Evolutionary conservation across 2,888 invertebrate genomes (phyloP).

Genomic region (Zaprionus lineosus): DNA sequence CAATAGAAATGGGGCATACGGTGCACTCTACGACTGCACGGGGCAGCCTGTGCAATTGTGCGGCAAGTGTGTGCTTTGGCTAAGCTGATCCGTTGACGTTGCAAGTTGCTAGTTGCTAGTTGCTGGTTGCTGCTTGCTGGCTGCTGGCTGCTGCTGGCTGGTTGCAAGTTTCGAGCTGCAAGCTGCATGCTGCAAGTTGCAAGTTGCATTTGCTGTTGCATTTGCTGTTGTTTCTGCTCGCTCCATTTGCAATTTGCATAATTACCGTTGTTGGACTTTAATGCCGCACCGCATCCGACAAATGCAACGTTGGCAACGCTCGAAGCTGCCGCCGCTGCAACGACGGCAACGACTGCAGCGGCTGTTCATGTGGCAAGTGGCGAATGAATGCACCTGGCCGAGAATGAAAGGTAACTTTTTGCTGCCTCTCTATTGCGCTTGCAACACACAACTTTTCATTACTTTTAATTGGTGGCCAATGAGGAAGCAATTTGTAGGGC

Average conservation of each 20-base stretch:
- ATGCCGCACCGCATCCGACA: conserved; percentile 68
- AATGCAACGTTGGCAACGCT: conserved; percentile 33
- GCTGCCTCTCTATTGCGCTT: too few species aligned
- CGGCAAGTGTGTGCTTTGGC: conserved; percentile 24
- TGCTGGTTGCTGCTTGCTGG: conserved; percentile 29
- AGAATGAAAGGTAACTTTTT: conserved; percentile 32
- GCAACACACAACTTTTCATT: conserved; percentile 71
- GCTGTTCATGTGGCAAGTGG: conserved; percentile 37
- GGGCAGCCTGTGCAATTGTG: conserved; percentile 7
- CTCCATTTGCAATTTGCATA: conserved; percentile 75
- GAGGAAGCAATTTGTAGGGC: conserved; percentile 77
- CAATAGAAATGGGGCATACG: conserved; percentile 24
- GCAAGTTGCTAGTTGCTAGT: conserved; percentile 23
- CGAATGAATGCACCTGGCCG: conserved; percentile 3
- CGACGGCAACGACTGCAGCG: conserved; percentile 5
- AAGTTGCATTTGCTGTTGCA: conserved; percentile 35
- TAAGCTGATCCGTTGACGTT: conserved; percentile 17
- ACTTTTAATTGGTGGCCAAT: conserved; percentile 75
- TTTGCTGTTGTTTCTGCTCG: conserved; percentile 27
- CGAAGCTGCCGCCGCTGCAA: background rate
- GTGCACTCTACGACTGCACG: background rate
- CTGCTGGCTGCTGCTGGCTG: conserved; percentile 17
- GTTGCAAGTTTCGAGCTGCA: conserved; percentile 35
- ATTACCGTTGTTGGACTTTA: conserved; percentile 78
- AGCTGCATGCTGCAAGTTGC: conserved; percentile 3